Base-by-base conservation (phyloP, 2,113 vertebrate species). In the Echinops telfairi region DNA sequence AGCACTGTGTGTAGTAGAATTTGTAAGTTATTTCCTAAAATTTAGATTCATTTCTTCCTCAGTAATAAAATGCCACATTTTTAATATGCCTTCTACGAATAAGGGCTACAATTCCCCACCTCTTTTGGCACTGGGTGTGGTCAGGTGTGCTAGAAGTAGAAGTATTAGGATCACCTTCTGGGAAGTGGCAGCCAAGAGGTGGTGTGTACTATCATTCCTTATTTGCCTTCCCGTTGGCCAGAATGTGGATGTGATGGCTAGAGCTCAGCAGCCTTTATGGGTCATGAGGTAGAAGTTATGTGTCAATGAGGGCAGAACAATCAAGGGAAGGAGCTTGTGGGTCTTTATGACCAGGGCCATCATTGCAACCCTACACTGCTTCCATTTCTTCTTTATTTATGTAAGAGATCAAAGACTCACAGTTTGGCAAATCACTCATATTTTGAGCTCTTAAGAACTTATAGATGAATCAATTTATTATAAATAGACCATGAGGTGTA, bases 381-480 rank as follows among this genome's bases (percentile, higher is more conserved):
- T 6, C 43, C 43, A 90, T 15, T 82, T 4, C 29, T 75, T 33
- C 68, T 25, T 57, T 86, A 47, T 85, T 87, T 85, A 78, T 76
- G 70, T 62, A 31, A 22, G 5, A 43, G 23, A 81, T 9, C 3
- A 2, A 64, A 62, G 29, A 33, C 7, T 76, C 89, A 47, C 38
- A 12, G 43, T 76, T 60, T 91, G 75, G 38, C 6, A 38, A 87
- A 66, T 4, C 27, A 75, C 33, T 66, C 6, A 82, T 84, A 88
- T 80, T 85, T 80, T n/a, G 23, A 22, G 16, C 81, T 91, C 90
- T 86, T 53, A 90, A 80, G 93, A 92, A 47, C 16, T 16, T 88
- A 43, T 0, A 22, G n/a, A 90, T 60, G 78, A 92, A 31, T 1
- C 11, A 33, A 27, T 91, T 88, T 40, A 33, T 79, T 79, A 47